Conservation (phyloP, 2,797 vertebrate species). For the Cyprinella venusta region DNA sequence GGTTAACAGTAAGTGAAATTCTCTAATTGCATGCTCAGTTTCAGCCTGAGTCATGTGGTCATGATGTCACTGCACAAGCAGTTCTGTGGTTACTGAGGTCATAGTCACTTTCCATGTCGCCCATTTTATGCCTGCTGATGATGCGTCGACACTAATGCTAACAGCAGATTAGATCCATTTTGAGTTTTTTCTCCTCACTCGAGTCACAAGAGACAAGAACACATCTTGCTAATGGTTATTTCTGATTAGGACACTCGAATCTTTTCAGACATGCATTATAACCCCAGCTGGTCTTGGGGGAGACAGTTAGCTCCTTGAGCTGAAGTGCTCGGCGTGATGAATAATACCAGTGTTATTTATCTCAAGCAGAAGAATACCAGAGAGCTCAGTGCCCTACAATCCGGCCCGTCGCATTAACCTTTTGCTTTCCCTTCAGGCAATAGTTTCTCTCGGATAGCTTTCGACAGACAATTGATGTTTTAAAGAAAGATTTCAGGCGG, state of each 20-base stretch:
- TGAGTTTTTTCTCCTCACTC: background rate
- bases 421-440: slow-evolving; percentile 32
- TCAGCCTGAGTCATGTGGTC: slow-evolving; percentile 47
- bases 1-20: slow-evolving; percentile 34
- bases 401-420: slow-evolving; percentile 8
- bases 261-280: slow-evolving; percentile 39
- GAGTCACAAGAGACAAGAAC: slow-evolving; percentile 5
- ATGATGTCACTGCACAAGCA: slow-evolving; percentile 58
- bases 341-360: slow-evolving; percentile 28
- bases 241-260: slow-evolving; percentile 37
- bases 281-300: background rate
- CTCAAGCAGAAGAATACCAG: slow-evolving; percentile 27
- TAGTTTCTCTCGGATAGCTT: background rate
- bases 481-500: background rate
- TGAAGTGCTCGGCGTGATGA: slow-evolving; percentile 24
- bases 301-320: slow-evolving; percentile 41
- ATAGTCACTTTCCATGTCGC: slow-evolving; percentile 27
- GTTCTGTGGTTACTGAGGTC: slow-evolving; percentile 46
- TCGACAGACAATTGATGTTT: slow-evolving; percentile 3
- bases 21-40: slow-evolving; percentile 37
- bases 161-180: background rate
- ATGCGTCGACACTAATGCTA: slow-evolving; percentile 17
- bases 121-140: slow-evolving; percentile 25
- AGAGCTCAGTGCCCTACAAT: slow-evolving; percentile 5
- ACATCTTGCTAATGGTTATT: slow-evolving; percentile 18